A percentile compares a stretch with the other conserved stretches of the same genome.
Evolutionary conservation across 2,888 invertebrate genomes (phyloP).

Genomic region (Branchipolynoe longqiensis): DNA sequence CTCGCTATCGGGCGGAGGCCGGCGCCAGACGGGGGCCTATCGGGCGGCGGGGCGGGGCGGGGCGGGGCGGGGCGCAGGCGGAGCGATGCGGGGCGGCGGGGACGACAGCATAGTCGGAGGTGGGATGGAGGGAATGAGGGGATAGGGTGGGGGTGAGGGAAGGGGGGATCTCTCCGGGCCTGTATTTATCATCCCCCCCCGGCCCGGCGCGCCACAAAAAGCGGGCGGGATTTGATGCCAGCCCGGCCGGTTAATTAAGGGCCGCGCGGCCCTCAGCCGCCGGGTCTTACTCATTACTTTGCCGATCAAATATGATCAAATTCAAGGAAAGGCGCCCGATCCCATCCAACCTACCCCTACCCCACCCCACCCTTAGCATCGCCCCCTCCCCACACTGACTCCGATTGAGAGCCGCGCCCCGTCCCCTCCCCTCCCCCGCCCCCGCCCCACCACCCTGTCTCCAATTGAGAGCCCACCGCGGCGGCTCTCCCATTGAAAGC

Average conservation of each 20-base stretch:
- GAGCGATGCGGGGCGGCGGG: neutral
- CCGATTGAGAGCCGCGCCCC: neutral
- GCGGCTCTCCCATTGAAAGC: conserved; percentile 25
- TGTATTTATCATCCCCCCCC: conserved; percentile 44
- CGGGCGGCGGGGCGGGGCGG: neutral
- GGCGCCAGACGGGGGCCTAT: neutral
- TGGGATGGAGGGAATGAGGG: neutral
- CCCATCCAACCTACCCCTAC: no score
- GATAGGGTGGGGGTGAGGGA: neutral
- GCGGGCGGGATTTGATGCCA: conserved; percentile 44
- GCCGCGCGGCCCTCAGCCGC: conserved; percentile 2
- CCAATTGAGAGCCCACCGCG: neutral
- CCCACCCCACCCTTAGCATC: no score
- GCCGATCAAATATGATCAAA: conserved; percentile 57
- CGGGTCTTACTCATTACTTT: conserved; percentile 51
- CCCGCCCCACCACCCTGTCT: neutral
- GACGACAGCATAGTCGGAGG: no score
- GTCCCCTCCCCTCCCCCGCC: neutral
- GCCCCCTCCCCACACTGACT: no score
- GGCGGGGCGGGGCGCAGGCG: conserved; percentile 11
- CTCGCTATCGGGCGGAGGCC: neutral
- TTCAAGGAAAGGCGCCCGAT: conserved; percentile 15
- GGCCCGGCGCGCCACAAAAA: conserved; percentile 14
- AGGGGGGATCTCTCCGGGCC: neutral
- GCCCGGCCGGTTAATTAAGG: conserved; percentile 43